These are phyloP conservation scores for Actias luna DNA, from an alignment of 2,888 invertebrate genomes.

Conservation along the genomic window DNA sequence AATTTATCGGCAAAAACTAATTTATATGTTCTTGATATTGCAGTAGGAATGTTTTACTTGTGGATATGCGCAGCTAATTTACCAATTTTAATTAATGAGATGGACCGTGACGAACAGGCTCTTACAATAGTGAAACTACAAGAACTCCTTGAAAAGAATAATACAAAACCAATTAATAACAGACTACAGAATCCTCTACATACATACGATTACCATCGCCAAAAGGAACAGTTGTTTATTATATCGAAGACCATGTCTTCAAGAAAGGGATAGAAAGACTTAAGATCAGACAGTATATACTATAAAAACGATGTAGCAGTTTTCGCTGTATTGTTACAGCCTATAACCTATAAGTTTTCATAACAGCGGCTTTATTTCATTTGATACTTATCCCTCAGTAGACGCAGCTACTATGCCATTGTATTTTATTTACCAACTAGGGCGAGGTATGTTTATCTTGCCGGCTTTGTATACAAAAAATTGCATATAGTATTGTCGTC, in stretches of 20 bases:
- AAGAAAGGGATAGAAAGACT: background rate
- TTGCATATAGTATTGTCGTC: no score
- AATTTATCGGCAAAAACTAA: background rate
- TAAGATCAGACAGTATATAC: no score
- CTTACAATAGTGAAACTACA: conserved; percentile 57
- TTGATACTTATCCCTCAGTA: no score
- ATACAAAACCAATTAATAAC: conserved; percentile 26
- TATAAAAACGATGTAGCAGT: no score
- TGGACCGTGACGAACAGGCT: conserved; percentile 63
- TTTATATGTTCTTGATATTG: conserved; percentile 18
- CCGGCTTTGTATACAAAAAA: no score
- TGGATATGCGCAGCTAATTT: conserved; percentile 71
- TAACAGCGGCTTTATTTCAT: no score
- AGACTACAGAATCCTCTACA: conserved; percentile 32
- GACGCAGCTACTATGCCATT: no score
- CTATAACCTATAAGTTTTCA: no score
- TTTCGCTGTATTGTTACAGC: no score
- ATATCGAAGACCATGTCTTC: background rate
- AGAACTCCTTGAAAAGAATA: conserved; percentile 47
- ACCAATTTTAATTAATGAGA: conserved; percentile 68
- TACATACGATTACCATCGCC: conserved; percentile 16
- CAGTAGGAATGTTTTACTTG: conserved; percentile 73
- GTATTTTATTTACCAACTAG: no score
- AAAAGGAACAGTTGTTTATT: background rate
- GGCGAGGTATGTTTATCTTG: no score